phyloP scores from a whole-genome alignment of 2,797 vertebrate species.

The Acipenser transmontanus region DNA sequence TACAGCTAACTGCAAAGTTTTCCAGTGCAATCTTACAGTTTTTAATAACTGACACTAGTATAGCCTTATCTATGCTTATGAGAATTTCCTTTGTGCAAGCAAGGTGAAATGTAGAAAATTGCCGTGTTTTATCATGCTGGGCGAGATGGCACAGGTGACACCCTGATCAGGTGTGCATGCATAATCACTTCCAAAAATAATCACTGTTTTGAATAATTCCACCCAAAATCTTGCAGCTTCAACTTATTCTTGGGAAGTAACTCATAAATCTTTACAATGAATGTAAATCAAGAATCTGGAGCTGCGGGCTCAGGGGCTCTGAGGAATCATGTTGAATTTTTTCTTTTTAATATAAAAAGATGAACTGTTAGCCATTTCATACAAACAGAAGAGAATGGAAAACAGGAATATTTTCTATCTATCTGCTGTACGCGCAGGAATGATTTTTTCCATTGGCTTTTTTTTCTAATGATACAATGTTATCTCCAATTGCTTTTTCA shows the following conservation, averaged over 20 bases:
- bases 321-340: constrained; percentile 79
- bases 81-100: constrained; percentile 78
- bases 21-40: constrained; percentile 22
- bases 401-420: constrained; percentile 9
- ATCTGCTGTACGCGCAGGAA: not conserved
- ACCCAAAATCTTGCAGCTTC: constrained; percentile 83
- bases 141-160: constrained; percentile 79
- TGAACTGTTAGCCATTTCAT: constrained; percentile 76
- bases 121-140: constrained; percentile 86
- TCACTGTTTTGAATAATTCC: constrained; percentile 93
- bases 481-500: constrained; percentile 49
- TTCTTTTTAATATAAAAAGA: constrained; percentile 86
- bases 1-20: not conserved
- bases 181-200: constrained; percentile 96
- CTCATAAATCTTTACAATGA: constrained; percentile 95
- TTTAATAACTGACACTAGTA: constrained; percentile 41
- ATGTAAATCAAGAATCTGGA: constrained; percentile 87
- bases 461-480: constrained; percentile 57
- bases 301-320: constrained; percentile 81
- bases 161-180: constrained; percentile 92
- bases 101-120: constrained; percentile 87
- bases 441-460: constrained; percentile 20
- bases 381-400: constrained; percentile 53
- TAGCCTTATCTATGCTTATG: constrained; percentile 57
- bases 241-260: constrained; percentile 81